Evolutionary conservation across 2,888 invertebrate genomes (phyloP).

Genomic region (Candidula unifasciata): DNA sequence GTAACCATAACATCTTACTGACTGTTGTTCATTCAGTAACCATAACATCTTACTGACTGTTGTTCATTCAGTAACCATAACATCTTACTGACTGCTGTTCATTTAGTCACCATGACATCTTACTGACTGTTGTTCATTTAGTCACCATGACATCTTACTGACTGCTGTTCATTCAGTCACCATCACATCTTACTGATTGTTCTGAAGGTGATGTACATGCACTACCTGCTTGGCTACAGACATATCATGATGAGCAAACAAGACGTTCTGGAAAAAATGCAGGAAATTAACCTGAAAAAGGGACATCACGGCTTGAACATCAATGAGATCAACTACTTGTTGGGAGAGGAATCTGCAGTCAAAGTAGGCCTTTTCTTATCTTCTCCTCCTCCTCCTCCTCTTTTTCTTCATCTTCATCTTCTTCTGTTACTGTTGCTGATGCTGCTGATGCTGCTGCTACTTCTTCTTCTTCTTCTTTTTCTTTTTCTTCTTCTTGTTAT

Average conservation of each 20-base stretch:
- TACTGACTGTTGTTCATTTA: neutral
- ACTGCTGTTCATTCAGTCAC: no score
- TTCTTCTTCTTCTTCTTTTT: neutral
- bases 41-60: no score
- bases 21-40: no score
- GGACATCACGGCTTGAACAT: slow-evolving; percentile 71
- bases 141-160: neutral
- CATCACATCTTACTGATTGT: neutral
- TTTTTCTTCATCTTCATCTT: neutral
- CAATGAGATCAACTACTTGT: slow-evolving; percentile 21
- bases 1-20: no score
- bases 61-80: no score
- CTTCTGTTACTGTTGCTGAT: neutral
- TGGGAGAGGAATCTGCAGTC: slow-evolving; percentile 36
- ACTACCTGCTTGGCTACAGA: slow-evolving; percentile 96
- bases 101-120: neutral
- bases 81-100: no score
- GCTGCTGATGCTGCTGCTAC: no score
- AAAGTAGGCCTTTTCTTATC: slow-evolving; percentile 9
- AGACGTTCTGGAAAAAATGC: slow-evolving; percentile 59
- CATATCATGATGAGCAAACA: slow-evolving; percentile 61
- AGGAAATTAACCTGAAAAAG: slow-evolving; percentile 37
- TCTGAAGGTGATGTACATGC: slow-evolving; percentile 56
- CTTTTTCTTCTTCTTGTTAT: neutral
- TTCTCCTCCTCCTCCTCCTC: neutral